These are phyloP conservation scores for Arnoldichthys spilopterus DNA, from an alignment of 2,797 vertebrate species.

Conservation along the genomic window DNA sequence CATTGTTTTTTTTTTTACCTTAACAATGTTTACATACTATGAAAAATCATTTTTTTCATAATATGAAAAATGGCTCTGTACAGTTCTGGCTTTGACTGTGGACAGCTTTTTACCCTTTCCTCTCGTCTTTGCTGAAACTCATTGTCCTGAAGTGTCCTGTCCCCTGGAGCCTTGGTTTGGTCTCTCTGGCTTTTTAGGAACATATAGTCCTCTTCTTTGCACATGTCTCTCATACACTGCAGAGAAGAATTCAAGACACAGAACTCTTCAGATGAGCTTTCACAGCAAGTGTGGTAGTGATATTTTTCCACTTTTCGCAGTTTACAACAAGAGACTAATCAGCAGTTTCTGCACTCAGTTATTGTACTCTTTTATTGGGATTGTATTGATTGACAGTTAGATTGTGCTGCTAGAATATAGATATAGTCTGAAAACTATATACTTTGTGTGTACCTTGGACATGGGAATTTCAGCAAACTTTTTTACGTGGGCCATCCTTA, in stretches of 20 bases:
- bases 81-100: no score
- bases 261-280: not conserved
- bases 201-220: slow-evolving; percentile 77
- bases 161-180: not conserved
- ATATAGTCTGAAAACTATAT: not conserved
- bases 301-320: not conserved
- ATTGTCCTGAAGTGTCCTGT: slow-evolving; percentile 40
- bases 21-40: no score
- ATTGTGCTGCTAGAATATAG: not conserved
- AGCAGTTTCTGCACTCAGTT: not conserved
- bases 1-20: no score
- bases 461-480: slow-evolving; percentile 75
- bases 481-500: slow-evolving; percentile 72
- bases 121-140: slow-evolving; percentile 56
- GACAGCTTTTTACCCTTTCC: slow-evolving; percentile 68
- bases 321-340: not conserved
- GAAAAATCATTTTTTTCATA: no score
- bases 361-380: not conserved
- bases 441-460: slow-evolving; percentile 73
- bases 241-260: slow-evolving; percentile 1
- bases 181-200: slow-evolving; percentile 64
- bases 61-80: no score
- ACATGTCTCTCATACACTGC: slow-evolving; percentile 77
- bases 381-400: not conserved
- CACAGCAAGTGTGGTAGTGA: not conserved